phyloP scores from a whole-genome alignment of 2,888 invertebrate genomes.

The Tricholauxania praeusta region DNA sequence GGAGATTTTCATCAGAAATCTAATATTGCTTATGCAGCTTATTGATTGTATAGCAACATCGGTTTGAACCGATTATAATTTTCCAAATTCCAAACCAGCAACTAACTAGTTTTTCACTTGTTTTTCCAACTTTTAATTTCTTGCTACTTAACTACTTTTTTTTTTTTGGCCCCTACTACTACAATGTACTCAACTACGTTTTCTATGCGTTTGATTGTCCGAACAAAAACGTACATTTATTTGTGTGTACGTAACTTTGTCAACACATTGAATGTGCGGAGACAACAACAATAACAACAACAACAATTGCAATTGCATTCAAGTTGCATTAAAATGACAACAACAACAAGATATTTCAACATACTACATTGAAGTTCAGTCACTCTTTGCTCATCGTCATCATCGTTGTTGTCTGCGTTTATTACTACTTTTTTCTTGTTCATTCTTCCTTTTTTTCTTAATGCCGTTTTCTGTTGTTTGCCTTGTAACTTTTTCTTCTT shows the following conservation, averaged over 20 bases:
- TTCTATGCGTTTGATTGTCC: background rate
- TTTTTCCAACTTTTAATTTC: background rate
- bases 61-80: too few relatives aligned
- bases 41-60: too few relatives aligned
- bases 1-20: too few relatives aligned
- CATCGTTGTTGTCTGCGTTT: background rate
- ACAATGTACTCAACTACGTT: background rate
- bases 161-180: background rate
- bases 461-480: constrained; percentile 4
- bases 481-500: background rate
- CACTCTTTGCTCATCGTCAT: constrained; percentile 29
- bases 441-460: background rate
- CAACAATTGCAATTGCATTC: constrained; percentile 17
- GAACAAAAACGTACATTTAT: constrained; percentile 6
- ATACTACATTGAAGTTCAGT: constrained; percentile 30
- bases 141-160: background rate
- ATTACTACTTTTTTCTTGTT: constrained; percentile 5
- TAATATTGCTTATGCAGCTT: too few relatives aligned
- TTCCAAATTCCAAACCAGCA: background rate
- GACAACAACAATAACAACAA: constrained; percentile 28
- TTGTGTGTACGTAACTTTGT: constrained; percentile 20
- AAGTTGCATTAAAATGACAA: background rate
- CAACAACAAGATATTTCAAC: constrained; percentile 16
- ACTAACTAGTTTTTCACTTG: constrained; percentile 4
- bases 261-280: background rate